Evolutionary conservation across 2,113 vertebrate genomes (phyloP), one percentile per base, ranked within the genome.

Genomic region (Phrynocephalus versicolor): DNA sequence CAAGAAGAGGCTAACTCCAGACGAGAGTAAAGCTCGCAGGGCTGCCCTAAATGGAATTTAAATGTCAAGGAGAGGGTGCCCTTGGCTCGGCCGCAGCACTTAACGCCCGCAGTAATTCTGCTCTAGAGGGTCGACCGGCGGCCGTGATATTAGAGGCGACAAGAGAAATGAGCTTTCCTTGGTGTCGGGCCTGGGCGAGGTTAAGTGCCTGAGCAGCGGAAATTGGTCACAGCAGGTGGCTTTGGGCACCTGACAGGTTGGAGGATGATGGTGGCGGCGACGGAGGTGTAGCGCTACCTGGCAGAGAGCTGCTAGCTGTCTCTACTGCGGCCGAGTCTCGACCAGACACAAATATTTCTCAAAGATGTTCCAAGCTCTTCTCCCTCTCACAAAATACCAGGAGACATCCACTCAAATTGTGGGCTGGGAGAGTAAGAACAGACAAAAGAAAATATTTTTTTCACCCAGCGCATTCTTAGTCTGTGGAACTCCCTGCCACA

Each of bases 51-150:
- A 51, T 1, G 88, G 67, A n/a, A 18, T 67, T 85, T 81, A 64
- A 65, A 23, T 14, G 86, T 72, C 75, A 83, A 87, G 81, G 86
- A 83, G 72, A 87, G 86, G 37, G 23, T 39, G 67, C 51, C 74
- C 86, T 83, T 30, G 33, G 19, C 19, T 41, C 1, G 30, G 51
- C 13, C 0, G 2, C 55, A 13, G n/a, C 37, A 19, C 15, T 69
- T 87, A 60, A 82, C 55, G 35, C 55, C 39, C n/a, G 4, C 18
- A 1, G 9, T 71, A 71, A 83, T 77, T 45, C 73, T 78, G 85
- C 62, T 62, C 76, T 51, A 78, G 73, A 62, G 55, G 65, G 74
- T 60, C 30, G 71, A 10, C 30, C 1, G 0, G 19, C 8, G 37
- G 73, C n/a, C 37, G 37, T 13, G 74, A 71, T 70, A 35, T 75